Evolutionary conservation across 2,888 invertebrate species (phyloP).

Genomic region (Temnothorax ravouxi): DNA sequence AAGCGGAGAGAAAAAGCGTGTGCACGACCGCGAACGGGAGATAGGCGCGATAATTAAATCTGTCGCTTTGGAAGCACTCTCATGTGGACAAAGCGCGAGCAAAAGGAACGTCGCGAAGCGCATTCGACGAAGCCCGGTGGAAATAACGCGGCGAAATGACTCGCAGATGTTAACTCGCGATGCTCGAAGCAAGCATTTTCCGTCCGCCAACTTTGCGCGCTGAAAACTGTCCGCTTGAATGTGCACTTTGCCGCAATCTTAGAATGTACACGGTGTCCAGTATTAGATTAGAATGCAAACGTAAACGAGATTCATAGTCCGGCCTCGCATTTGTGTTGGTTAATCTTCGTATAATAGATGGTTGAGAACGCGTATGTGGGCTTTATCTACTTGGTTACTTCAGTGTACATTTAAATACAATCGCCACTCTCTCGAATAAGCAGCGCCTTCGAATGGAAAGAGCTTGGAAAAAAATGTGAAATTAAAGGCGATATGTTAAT

Average conservation of each 20-base stretch:
- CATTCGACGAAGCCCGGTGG: constrained; percentile 68
- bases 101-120: constrained; percentile 42
- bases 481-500: background rate
- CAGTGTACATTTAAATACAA: constrained; percentile 34
- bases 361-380: background rate
- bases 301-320: constrained; percentile 30
- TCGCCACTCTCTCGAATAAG: constrained; percentile 14
- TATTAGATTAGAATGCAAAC: constrained; percentile 51
- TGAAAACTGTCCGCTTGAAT: constrained; percentile 69
- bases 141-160: constrained; percentile 73
- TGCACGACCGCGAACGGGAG: constrained; percentile 13
- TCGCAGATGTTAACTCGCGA: constrained; percentile 69
- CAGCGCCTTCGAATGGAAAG: background rate
- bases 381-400: constrained; percentile 12
- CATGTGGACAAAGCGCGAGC: constrained; percentile 46
- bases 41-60: constrained; percentile 66
- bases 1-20: constrained; percentile 22
- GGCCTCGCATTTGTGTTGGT: constrained; percentile 8
- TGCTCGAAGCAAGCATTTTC: constrained; percentile 61
- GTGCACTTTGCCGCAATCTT: constrained; percentile 51
- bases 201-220: constrained; percentile 65
- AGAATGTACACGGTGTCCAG: constrained; percentile 33
- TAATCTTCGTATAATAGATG: constrained; percentile 10
- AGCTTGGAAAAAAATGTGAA: constrained; percentile 9
- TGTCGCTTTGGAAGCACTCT: constrained; percentile 51